Conservation (phyloP, 2,797 vertebrate genomes). For the Spatula clypeata region DNA sequence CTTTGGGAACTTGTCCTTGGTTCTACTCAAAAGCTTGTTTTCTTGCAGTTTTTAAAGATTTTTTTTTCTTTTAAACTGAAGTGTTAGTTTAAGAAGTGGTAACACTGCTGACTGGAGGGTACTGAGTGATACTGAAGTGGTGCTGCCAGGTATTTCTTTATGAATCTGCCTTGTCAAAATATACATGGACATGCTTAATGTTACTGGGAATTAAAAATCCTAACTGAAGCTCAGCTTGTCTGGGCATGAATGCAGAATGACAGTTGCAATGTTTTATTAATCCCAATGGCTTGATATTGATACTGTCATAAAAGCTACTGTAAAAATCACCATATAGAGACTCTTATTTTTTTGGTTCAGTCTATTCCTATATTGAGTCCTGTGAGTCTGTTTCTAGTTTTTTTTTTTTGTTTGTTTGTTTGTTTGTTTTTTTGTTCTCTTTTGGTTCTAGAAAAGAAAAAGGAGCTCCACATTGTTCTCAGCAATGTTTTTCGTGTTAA, state of each 20-base stretch:
- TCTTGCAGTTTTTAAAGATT: background rate
- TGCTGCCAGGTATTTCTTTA: background rate
- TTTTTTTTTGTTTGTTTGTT: no score
- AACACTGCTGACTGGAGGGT: background rate
- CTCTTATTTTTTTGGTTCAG: background rate
- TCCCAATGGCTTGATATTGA: background rate
- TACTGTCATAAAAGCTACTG: background rate
- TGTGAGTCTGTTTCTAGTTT: background rate
- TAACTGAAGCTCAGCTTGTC: background rate
- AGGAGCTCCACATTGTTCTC: background rate
- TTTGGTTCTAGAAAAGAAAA: slow-evolving; percentile 9
- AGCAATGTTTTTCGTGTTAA: background rate
- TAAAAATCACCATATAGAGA: background rate
- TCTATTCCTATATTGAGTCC: background rate
- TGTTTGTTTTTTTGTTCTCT: rapidly evolving
- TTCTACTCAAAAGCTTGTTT: background rate
- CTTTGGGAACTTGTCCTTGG: background rate
- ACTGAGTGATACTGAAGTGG: background rate
- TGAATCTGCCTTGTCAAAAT: background rate
- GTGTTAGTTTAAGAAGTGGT: background rate
- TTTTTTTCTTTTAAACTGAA: background rate
- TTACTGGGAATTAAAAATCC: background rate
- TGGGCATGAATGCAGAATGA: background rate
- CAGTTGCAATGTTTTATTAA: background rate
- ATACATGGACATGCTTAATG: background rate